phyloP scores from a whole-genome alignment of 2,888 invertebrate species.

The Apantesis nais region DNA sequence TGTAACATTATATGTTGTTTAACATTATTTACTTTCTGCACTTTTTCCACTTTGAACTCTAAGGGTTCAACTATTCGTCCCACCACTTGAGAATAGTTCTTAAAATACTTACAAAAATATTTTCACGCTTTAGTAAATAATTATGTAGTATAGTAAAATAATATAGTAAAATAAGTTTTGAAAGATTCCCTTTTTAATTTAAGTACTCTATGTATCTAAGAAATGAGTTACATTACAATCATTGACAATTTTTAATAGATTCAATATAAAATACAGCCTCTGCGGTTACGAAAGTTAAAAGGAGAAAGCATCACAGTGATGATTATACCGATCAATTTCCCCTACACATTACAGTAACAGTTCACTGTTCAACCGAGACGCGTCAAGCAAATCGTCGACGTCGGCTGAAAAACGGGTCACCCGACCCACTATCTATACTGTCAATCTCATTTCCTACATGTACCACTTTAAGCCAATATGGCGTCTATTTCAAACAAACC shows the following conservation, averaged over 20 bases:
- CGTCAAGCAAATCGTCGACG: conserved; percentile 23
- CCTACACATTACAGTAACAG: conserved; percentile 17
- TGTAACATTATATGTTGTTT: too few species aligned
- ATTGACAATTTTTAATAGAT: neutral
- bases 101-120: neutral
- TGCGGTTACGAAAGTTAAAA: conserved; percentile 7
- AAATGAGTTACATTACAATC: neutral
- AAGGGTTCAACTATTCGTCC: neutral
- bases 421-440: conserved; percentile 30
- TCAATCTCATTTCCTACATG: conserved; percentile 40
- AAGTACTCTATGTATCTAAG: neutral
- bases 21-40: neutral
- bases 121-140: too few species aligned
- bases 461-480: conserved; percentile 39
- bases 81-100: neutral
- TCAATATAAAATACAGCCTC: neutral
- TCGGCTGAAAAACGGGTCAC: conserved; percentile 18
- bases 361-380: conserved; percentile 6
- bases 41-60: neutral
- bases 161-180: too few species aligned
- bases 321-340: conserved; percentile 14
- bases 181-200: too few species aligned
- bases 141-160: too few species aligned
- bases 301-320: conserved; percentile 16
- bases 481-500: conserved; percentile 45